These are phyloP conservation scores for Apostichopus parvimensis DNA, from an alignment of 35 echinoderm and acorn worm genomes.

Conservation along the genomic window DNA sequence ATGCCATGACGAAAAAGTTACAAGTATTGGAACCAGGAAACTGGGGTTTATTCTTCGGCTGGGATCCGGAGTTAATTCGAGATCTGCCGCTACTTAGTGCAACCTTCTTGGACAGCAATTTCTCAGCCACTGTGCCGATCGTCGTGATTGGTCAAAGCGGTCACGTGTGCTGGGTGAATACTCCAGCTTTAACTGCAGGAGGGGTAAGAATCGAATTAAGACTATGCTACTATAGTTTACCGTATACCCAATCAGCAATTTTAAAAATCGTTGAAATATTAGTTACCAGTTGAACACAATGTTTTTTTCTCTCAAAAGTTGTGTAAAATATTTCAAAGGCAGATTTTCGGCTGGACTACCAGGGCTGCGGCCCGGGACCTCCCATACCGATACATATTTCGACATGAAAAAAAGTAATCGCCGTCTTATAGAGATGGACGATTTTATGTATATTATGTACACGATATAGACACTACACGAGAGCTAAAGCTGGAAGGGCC, in stretches of 20 bases:
- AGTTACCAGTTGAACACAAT: neutral
- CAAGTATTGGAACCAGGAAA: neutral
- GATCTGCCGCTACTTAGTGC: slow-evolving; percentile 53
- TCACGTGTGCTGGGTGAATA: slow-evolving; percentile 61
- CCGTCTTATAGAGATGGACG: no score
- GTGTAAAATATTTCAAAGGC: no score
- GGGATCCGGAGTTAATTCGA: slow-evolving; percentile 63
- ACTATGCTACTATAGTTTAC: neutral
- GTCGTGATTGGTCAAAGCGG: slow-evolving; percentile 60
- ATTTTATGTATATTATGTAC: no score
- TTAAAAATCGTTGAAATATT: neutral
- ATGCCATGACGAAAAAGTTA: slow-evolving; percentile 11
- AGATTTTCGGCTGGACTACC: no score
- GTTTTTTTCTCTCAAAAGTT: no score
- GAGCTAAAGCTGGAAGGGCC: neutral
- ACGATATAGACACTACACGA: neutral
- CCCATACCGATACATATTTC: no score
- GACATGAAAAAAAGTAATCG: no score
- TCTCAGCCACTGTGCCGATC: slow-evolving; percentile 17
- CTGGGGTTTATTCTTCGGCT: slow-evolving; percentile 72
- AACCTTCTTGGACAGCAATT: slow-evolving; percentile 51
- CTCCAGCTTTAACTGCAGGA: neutral
- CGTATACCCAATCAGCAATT: neutral
- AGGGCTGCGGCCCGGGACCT: no score
- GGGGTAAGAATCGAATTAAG: slow-evolving; percentile 6